Base-by-base conservation (phyloP, 1,140 invertebrate species). In the Muscidifurax raptorellus region DNA sequence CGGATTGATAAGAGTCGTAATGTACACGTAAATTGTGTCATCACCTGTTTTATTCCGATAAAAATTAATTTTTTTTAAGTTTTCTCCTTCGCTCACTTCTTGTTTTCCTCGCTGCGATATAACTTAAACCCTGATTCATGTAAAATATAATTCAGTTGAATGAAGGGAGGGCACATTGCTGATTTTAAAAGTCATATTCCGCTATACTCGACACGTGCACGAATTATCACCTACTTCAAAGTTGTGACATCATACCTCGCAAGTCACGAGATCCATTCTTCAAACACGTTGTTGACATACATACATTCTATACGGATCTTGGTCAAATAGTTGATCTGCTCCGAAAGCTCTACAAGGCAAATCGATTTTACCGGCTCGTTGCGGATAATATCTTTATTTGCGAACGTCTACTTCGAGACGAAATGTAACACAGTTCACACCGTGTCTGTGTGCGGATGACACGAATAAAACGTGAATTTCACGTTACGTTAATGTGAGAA, bases 171-270 rank as follows among this genome's bases (percentile, higher is more conserved):
- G 36, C 36, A 40, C 36, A 64, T 64, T 18, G 18, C n/a, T 0
- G 32, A 30, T 80, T 44, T 28, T 13, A 22, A 47, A 52, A 81
- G 40, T 52, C 12, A n/a, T 5, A 52, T 40, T 72, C 22, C 18
- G 52, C 28, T 72, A 27, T 25, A n/a, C 40, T 52, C 27, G 66
- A 59, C 59, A 76, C 72, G 74, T 82, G 81, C 36, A 25, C 30
- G 27, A 75, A 76, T 76, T 82, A 82, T 82, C 81, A 67, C n/a
- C 44, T 76, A 76, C 74, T 76, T 22, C 52, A 28, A 67, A 74
- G 69, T 32, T 32, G 22, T 82, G 81, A 82, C 81, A 40, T 82
- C 81, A 82, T 76, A 67, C 47, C 59, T 76, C 28, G 1, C n/a
- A 10, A 44, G 27, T 82, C 81, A 36, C 81, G 32, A 75, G 47